phyloP scores from a whole-genome alignment of 2,113 vertebrate species.

The Apeltes quadracus region DNA sequence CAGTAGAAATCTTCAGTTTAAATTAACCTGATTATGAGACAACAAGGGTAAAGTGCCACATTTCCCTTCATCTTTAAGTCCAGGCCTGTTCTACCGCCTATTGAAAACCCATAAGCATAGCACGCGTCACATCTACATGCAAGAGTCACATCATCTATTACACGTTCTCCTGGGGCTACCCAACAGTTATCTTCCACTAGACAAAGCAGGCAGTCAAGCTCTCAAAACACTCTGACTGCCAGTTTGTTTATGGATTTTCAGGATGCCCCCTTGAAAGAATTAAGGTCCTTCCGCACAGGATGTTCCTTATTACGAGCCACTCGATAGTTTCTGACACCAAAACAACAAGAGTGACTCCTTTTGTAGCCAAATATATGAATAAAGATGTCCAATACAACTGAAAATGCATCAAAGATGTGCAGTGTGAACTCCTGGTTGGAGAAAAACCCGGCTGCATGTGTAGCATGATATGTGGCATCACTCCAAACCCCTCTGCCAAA shows the following conservation, averaged over 20 bases:
- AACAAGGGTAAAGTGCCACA: constrained; percentile 9
- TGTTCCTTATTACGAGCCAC: constrained; percentile 55
- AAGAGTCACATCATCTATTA: constrained; percentile 62
- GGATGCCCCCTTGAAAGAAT: constrained; percentile 63
- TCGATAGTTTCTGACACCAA: constrained; percentile 63
- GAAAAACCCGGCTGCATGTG: constrained; percentile 49
- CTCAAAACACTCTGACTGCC: constrained; percentile 56
- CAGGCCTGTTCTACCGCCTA: constrained; percentile 26
- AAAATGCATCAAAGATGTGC: constrained; percentile 56
- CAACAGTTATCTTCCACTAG: constrained; percentile 66
- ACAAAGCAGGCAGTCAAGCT: constrained; percentile 62
- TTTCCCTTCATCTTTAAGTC: constrained; percentile 13
- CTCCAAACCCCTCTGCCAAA: constrained; percentile 38
- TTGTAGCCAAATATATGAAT: constrained; percentile 47
- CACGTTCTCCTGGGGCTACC: constrained; percentile 47
- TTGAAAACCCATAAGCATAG: constrained; percentile 59
- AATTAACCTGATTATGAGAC: constrained; percentile 6
- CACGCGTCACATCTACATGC: constrained; percentile 62
- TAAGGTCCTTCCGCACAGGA: constrained; percentile 61
- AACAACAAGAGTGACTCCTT: constrained; percentile 38
- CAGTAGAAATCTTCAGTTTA: background rate
- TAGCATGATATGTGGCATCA: constrained; percentile 58
- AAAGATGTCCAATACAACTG: constrained; percentile 48
- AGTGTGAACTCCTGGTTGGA: constrained; percentile 37
- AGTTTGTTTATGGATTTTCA: constrained; percentile 75